Percentiles rank a stretch among this genome's conserved stretches.
Conservation (phyloP, 2,797 vertebrate species). For the Mormyrus hasselquistii region DNA sequence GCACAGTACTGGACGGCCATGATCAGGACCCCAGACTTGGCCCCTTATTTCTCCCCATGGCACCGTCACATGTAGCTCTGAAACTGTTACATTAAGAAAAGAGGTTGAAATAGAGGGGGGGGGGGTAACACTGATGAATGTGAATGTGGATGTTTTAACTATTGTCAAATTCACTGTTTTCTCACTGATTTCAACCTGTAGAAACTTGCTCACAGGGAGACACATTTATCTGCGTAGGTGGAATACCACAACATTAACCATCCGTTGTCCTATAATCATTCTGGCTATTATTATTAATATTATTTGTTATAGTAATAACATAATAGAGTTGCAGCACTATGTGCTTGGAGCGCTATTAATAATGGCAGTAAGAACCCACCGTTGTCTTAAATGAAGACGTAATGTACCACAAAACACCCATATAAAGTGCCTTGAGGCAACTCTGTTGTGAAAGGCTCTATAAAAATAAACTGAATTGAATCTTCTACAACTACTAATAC, state of each 20-base stretch:
- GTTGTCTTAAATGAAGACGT: background rate
- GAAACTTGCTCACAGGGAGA: background rate
- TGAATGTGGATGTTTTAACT: background rate
- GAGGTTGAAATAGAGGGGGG: background rate
- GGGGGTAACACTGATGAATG: background rate
- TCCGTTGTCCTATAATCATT: background rate
- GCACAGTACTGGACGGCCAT: conserved; percentile 65
- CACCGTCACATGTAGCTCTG: conserved; percentile 61
- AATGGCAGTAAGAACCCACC: background rate
- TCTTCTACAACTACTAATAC: background rate
- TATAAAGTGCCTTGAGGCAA: background rate
- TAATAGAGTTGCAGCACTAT: background rate
- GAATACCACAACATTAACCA: conserved; percentile 5
- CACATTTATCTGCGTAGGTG: background rate
- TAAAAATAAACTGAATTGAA: background rate
- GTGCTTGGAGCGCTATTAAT: background rate
- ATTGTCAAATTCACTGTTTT: background rate
- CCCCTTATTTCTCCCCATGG: conserved; percentile 68
- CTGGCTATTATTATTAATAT: background rate
- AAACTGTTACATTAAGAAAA: conserved; percentile 30
- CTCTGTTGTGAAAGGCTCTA: background rate
- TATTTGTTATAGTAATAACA: background rate
- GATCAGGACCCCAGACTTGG: conserved; percentile 61
- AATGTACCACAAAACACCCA: background rate
- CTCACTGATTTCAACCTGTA: background rate